phyloP scores from a whole-genome alignment of 2,797 vertebrate species.

The Argya squamiceps region DNA sequence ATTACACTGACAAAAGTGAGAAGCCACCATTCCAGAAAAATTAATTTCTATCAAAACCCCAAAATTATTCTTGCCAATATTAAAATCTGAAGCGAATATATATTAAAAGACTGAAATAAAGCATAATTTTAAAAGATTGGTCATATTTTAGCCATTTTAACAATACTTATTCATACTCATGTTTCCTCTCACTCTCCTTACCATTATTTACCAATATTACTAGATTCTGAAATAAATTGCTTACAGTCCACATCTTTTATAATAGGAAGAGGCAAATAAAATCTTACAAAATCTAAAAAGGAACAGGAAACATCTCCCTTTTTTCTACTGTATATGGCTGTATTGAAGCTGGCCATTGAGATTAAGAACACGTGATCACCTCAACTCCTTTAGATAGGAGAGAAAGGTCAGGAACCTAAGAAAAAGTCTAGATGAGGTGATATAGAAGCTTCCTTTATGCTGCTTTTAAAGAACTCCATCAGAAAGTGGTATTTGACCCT shows the following conservation, averaged over 20 bases:
- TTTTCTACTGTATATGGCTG: background rate
- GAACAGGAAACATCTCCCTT: background rate
- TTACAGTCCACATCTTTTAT: background rate
- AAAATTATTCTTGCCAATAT: background rate
- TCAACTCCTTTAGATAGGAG: background rate
- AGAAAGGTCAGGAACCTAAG: constrained; percentile 18
- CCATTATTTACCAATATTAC: background rate
- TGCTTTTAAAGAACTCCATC: constrained; percentile 32
- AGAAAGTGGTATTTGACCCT: constrained; percentile 48
- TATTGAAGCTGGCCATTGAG: background rate
- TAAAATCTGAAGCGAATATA: background rate
- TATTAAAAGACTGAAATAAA: background rate
- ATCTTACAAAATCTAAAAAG: background rate
- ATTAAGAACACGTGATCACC: constrained; percentile 17
- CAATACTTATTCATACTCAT: rapidly evolving
- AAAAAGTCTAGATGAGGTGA: constrained; percentile 27
- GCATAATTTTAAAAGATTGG: background rate
- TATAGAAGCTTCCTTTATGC: constrained; percentile 4
- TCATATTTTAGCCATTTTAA: background rate
- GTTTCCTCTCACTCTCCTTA: background rate
- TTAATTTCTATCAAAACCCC: background rate
- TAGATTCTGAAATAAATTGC: background rate
- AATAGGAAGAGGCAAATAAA: background rate
- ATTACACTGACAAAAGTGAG: background rate
- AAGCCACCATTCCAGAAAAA: background rate